A percentile compares a stretch with the other conserved stretches of the same genome.
Evolutionary conservation across 2,797 vertebrate species (phyloP).

Genomic region (Cichlasoma orientale): DNA sequence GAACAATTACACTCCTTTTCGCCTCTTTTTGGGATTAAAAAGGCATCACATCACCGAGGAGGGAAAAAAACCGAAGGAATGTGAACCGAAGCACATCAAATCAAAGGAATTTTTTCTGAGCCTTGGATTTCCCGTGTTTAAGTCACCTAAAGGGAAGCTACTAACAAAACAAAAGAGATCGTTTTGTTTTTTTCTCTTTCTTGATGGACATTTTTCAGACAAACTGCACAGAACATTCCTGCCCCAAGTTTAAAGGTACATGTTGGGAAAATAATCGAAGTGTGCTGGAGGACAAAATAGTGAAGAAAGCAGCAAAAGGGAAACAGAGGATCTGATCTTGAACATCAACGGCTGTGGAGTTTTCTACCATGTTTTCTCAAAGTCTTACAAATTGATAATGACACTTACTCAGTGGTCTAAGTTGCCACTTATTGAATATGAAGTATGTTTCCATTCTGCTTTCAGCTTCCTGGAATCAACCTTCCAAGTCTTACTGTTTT

Average conservation of each 20-base stretch:
- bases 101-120: background rate
- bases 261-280: background rate
- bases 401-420: background rate
- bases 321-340: slow-evolving; percentile 1
- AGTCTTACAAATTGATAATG: slow-evolving; percentile 49
- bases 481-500: slow-evolving; percentile 56
- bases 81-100: slow-evolving; percentile 20
- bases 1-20: background rate
- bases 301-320: slow-evolving; percentile 7
- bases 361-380: slow-evolving; percentile 12
- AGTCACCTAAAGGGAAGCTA: slow-evolving; percentile 8
- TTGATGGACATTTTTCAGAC: slow-evolving; percentile 7
- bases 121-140: background rate
- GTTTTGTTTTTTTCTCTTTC: background rate
- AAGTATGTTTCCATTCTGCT: slow-evolving; percentile 27
- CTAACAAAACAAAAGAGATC: background rate
- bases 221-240: slow-evolving; percentile 59
- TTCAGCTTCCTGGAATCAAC: slow-evolving; percentile 35
- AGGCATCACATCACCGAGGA: background rate
- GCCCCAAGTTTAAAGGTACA: slow-evolving; percentile 13
- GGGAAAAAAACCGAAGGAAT: background rate
- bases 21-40: slow-evolving; percentile 11
- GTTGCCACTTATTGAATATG: background rate
- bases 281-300: slow-evolving; percentile 4
- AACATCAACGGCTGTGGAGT: background rate